Evolutionary conservation across 2,888 invertebrate species (phyloP).

Genomic region (Brachyptera risi): DNA sequence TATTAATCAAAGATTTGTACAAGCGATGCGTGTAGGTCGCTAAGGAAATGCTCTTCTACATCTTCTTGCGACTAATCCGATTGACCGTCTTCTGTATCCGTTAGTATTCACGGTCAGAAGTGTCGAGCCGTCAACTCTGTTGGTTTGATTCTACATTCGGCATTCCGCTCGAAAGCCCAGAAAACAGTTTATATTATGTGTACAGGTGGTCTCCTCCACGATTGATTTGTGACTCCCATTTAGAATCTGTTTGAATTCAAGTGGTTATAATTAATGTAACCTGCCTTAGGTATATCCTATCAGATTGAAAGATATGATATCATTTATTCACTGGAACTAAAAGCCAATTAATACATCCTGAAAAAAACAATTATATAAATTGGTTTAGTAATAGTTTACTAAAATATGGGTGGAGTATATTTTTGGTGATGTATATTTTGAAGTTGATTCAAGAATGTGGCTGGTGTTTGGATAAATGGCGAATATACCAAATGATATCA

Average conservation of each 20-base stretch:
- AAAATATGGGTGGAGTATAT: no score
- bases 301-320: no score
- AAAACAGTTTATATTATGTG: no score
- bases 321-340: no score
- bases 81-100: no score
- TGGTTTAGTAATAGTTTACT: no score
- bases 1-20: slow-evolving; percentile 4
- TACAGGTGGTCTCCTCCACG: slow-evolving; percentile 21
- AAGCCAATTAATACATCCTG: no score
- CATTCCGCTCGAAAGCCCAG: background rate
- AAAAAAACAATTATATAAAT: no score
- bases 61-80: background rate
- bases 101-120: no score
- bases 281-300: background rate
- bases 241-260: background rate
- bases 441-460: no score
- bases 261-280: background rate
- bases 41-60: background rate
- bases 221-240: slow-evolving; percentile 11
- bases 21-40: background rate
- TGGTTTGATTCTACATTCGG: background rate
- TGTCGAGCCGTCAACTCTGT: background rate
- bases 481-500: no score
- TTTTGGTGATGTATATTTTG: no score
- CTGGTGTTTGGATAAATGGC: background rate